Base-by-base conservation (phyloP, 2,888 invertebrate species). In the Hirtodrosophila histrioides region DNA sequence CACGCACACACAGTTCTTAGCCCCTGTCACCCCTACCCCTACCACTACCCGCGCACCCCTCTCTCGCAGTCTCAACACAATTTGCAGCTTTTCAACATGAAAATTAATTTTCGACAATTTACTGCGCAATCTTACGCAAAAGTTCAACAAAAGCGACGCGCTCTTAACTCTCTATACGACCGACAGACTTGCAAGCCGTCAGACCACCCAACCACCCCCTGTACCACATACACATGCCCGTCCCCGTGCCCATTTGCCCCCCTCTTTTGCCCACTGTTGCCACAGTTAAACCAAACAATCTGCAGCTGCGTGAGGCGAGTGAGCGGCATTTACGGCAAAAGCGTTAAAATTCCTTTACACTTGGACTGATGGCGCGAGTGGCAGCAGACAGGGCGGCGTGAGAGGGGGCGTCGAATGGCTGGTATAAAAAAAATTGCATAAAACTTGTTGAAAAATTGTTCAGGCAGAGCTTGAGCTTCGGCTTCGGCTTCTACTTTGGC, bases 31-130 rank as follows among this genome's bases (percentile, higher is more conserved):
- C 8, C 35, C 41, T 17, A 37, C 51, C 49, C 41, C 12, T 27
- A 46, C 11, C 43, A 36, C 8, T 53, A 33, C 29, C 41, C 27
- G 37, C n/a, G n/a, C n/a, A n/a, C n/a, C 27, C 7, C 53, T 7
- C 39, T 1, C 17, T 10, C n/a, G 0, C 10, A 6, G 31, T 40
- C 72, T 33, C 50, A 44, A 69, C 69, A 78, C 81, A 82, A 78
- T 88, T 88, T 84, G 88, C 86, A 74, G 88, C 80, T 79, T 86
- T 86, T 83, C 84, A 84, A 83, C 88, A 84, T 88, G 88, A 87
- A 89, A 88, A 88, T 88, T 88, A 88, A 88, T 88, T 88, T 88
- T 87, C 88, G 78, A 86, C 89, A 88, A 88, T 88, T 88, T 88
- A 88, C 86, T 87, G 88, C 88, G 88, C 88, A 88, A 87, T 89